Evolutionary conservation across 2,888 invertebrate genomes (phyloP).

Genomic region (Perizoma affinitatum): DNA sequence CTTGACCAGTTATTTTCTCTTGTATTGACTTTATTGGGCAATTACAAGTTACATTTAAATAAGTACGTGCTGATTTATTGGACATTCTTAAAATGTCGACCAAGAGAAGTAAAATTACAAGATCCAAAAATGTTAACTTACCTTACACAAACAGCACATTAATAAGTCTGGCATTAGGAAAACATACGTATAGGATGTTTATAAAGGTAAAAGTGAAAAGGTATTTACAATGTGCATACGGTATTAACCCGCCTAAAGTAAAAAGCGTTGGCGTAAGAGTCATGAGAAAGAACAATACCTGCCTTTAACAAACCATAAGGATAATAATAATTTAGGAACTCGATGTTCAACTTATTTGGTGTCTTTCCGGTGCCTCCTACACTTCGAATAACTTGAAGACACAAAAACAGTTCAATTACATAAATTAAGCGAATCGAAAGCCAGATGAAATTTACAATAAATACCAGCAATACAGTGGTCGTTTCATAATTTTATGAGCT

Average conservation of each 20-base stretch:
- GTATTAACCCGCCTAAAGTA: slow-evolving; percentile 14
- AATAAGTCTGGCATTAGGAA: too few species aligned
- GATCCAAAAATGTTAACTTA: too few species aligned
- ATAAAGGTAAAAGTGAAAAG: slow-evolving; percentile 12
- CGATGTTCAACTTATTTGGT: slow-evolving; percentile 7
- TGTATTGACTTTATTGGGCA: slow-evolving; percentile 32
- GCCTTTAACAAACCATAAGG: slow-evolving; percentile 4
- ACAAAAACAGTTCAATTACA: slow-evolving; percentile 23
- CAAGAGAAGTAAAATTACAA: neutral
- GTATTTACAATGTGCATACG: slow-evolving; percentile 20
- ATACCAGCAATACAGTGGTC: slow-evolving; percentile 6
- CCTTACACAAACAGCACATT: too few species aligned
- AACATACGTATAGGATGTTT: slow-evolving; percentile 5
- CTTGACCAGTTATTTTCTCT: slow-evolving; percentile 27
- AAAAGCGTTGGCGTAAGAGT: slow-evolving; percentile 7
- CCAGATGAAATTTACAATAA: slow-evolving; percentile 20
- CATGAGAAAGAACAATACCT: slow-evolving; percentile 26
- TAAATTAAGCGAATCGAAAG: slow-evolving; percentile 17
- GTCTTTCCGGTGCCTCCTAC: slow-evolving; percentile 25
- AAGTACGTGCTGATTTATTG: slow-evolving; percentile 26
- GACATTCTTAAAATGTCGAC: slow-evolving; percentile 3
- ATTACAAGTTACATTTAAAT: slow-evolving; percentile 24
- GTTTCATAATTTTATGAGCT: slow-evolving; percentile 12
- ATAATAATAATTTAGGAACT: slow-evolving; percentile 1
- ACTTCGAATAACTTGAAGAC: slow-evolving; percentile 10